phyloP scores from a whole-genome alignment of 2,888 invertebrate species.

The Villa cingulata region DNA sequence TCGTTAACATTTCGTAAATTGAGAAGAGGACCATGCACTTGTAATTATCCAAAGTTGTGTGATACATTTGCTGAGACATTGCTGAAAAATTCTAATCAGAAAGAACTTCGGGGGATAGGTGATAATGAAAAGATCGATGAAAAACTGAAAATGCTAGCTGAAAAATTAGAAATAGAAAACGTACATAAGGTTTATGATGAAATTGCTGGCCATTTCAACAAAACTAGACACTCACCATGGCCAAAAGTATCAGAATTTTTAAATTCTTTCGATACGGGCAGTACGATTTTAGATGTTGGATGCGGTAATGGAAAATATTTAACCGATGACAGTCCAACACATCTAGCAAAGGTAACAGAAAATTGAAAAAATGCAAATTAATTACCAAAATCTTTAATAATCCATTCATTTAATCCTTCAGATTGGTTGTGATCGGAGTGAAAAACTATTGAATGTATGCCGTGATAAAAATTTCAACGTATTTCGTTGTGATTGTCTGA shows the following conservation, averaged over 20 bases:
- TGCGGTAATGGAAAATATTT: slow-evolving; percentile 99
- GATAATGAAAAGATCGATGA: not conserved
- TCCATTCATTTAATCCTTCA: slow-evolving; percentile 24
- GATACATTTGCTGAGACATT: too few species aligned
- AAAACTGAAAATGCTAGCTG: slow-evolving; percentile 39
- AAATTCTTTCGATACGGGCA: slow-evolving; percentile 46
- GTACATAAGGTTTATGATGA: slow-evolving; percentile 85
- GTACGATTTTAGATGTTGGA: slow-evolving; percentile 78
- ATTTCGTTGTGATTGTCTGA: slow-evolving; percentile 62
- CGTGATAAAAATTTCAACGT: slow-evolving; percentile 47
- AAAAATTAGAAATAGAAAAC: slow-evolving; percentile 55
- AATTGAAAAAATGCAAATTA: too few species aligned
- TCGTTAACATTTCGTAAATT: slow-evolving; percentile 74
- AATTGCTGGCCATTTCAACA: slow-evolving; percentile 89
- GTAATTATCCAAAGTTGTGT: slow-evolving; percentile 50
- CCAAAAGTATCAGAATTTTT: slow-evolving; percentile 77
- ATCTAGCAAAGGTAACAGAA: not conserved
- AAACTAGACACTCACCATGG: slow-evolving; percentile 90
- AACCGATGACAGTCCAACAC: not conserved
- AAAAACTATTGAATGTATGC: slow-evolving; percentile 53
- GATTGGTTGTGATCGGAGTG: slow-evolving; percentile 73
- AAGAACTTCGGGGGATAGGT: slow-evolving; percentile 20
- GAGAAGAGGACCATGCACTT: slow-evolving; percentile 42
- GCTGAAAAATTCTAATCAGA: slow-evolving; percentile 13
- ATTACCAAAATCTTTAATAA: not conserved